Base-by-base conservation (phyloP, 2,113 vertebrate species). In the Atractosteus spatula region DNA sequence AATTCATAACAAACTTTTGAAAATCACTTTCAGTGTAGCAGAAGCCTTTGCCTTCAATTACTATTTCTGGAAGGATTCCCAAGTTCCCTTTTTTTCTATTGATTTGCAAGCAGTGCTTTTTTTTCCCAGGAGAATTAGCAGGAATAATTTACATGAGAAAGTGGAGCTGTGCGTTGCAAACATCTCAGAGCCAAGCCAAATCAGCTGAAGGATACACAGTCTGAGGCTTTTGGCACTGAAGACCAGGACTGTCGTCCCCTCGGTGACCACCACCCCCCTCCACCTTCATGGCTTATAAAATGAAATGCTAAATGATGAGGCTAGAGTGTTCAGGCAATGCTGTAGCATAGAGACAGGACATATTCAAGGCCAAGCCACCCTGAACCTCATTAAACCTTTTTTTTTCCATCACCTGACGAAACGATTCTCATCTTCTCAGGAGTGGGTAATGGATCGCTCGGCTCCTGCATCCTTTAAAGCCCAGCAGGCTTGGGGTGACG, bases 301-400 rank as follows among this genome's bases (percentile, higher is more conserved):
- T 59, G n/a, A 59, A 59, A 59, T 59, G 57, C 57, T 59, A 59
- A 14, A 59, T 59, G 5, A 13, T 13, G 57, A 10, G 14, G 57
- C 57, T 29, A 3, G 57, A 59, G 57, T n/a, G n/a, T 59, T 13
- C 57, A 59, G 57, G 11, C 57, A 59, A 16, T 59, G 57, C 6
- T 13, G 47, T 7, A 1, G 10, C 47, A 51, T 5, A 10, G n/a
- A 59, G 57, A 59, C 57, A 59, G 57, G 57, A 62, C 45, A 42
- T 8, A 47, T 62, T n/a, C 5, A 62, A 62, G 47, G 59, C 14
- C 69, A 70, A 61, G 61, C 57, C 8, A n/a, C 57, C n/a, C 17
- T 59, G 57, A 41, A 44, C 41, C 41, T 62, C 8, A 11, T 43
- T 43, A 59, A 44, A 59, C 57, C 57, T 47, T 2, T 29, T 70